These are phyloP conservation scores for Hemistola chrysoprasaria DNA, from an alignment of 2,888 invertebrate genomes.

Conservation along the genomic window DNA sequence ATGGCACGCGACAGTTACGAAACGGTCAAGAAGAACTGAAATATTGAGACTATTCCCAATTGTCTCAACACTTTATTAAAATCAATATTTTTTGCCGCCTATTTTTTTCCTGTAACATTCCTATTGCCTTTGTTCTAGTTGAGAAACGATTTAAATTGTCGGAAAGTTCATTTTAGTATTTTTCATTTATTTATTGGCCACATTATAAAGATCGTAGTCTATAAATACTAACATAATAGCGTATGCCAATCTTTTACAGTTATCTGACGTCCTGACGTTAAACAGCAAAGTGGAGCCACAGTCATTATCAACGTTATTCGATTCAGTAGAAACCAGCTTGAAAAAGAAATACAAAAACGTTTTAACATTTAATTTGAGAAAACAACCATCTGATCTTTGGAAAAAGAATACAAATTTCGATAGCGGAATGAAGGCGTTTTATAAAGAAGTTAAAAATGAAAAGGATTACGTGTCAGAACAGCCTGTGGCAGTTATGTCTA, in stretches of 20 bases:
- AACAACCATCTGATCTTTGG: constrained; percentile 19
- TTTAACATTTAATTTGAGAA: constrained; percentile 33
- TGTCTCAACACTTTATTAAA: too few species aligned
- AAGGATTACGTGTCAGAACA: constrained; percentile 37
- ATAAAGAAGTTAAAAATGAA: constrained; percentile 40
- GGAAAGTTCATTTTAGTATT: too few species aligned
- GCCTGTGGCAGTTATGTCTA: constrained; percentile 40
- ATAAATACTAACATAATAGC: background rate
- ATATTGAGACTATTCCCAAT: too few species aligned
- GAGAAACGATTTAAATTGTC: too few species aligned
- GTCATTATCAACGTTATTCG: constrained; percentile 39
- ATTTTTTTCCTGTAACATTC: too few species aligned
- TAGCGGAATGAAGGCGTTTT: constrained; percentile 36
- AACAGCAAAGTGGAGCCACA: constrained; percentile 29
- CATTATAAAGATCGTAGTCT: background rate
- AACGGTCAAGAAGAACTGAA: too few species aligned
- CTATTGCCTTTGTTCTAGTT: too few species aligned
- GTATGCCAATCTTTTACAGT: constrained; percentile 4
- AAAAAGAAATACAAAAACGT: too few species aligned
- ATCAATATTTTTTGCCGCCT: too few species aligned
- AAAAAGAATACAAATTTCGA: constrained; percentile 26
- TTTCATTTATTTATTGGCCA: too few species aligned
- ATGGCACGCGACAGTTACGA: too few species aligned
- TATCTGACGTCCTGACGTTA: background rate
- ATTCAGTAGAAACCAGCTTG: constrained; percentile 37